Base-by-base conservation (phyloP, 1,140 invertebrate species). In the Diorhabda sublineata region DNA sequence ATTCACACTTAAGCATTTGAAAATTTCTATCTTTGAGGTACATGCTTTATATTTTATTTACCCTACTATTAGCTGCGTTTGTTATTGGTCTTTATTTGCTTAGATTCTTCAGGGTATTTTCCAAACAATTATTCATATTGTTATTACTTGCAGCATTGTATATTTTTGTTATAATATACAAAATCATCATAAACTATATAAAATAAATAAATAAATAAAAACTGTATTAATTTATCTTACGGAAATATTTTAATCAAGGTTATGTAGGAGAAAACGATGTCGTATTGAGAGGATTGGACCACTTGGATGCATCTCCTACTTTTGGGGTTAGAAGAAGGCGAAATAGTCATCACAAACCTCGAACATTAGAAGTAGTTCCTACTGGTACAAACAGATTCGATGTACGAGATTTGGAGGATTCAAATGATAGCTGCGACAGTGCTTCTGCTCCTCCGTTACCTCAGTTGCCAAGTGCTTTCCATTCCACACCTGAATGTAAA, bases 351-450 rank as follows among this genome's bases (percentile, higher is more conserved):
- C 79, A 77, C 3, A 83, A 85, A 71, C 82, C 84, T 0, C 78
- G 87, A 43, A 85, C 85, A 64, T 74, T 88, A 0, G 83, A 85
- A 68, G 85, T 88, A 81, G 82, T 88, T 0, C 82, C 87, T 45
- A 85, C 79, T 52, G 84, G 77, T 58, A 84, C 85, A 7, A 83
- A 84, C 69, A 87, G 83, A 4, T 89, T 89, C 70, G 87, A 88
- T 68, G 86, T 88, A 0, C 76, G 85, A 0, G 87, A 89, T 68
- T 78, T 86, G 1, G 82, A 87, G 43, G 87, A 88, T 70, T 83
- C 84, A 42, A 67, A 71, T 5, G 75, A 88, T 69, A 83, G 84
- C 42, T 68, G 67, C 45, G 76, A 77, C 59, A 83, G 83, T 2
- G 83, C 81, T 9, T 57, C 60, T 7, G 67, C 67, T 41, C 85